Base-by-base conservation (phyloP, 1,140 invertebrate genomes). In the Cataglyphis hispanica region DNA sequence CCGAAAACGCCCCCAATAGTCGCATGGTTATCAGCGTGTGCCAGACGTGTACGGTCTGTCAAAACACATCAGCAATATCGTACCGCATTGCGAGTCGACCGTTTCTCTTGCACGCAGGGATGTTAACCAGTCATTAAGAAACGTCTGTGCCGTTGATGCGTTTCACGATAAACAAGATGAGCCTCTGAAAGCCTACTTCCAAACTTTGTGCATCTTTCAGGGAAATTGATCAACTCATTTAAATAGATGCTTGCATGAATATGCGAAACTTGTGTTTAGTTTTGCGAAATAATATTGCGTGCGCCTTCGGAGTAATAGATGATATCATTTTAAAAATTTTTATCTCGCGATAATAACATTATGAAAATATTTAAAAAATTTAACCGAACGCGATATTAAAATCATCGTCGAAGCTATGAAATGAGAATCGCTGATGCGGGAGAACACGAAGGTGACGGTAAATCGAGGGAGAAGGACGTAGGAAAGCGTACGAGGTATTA, bases 1-100 rank as follows among this genome's bases (percentile, higher is more conserved):
- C 91, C 86, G 63, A 81, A 89, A 92, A 91, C 91, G 91, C 93
- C 91, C 91, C 90, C 77, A 56, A 56, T 25, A 64, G 37, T 66
- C 56, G 43, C 13, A 40, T 58, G 19, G 58, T 90, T 92, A 92
- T 91, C 89, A 89, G 13, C 67, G 64, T 56, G 56, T 64, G 19
- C 77, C 88, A 91, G 88, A 89, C 89, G 58, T 75, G 87, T 67
- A 86, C 50, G 78, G 86, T 66, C 74, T 91, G 88, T 90, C 91
- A 90, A 91, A 92, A 91, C 87, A 91, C 31, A 89, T 86, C 77
- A 58, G 25, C 19, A 85, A 76, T 50, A 16, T 84, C 78, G 69
- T 66, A 66, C 46, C 53, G 31, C 40, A n/a, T 63, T 22, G 43
- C 34, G 16, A 64, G 31, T 16, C n/a, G 13, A 50, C 6, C 22